Evolutionary conservation across 92 coral and sea anemone genomes (phyloP).

Genomic region (Desmophyllum pertusum): DNA sequence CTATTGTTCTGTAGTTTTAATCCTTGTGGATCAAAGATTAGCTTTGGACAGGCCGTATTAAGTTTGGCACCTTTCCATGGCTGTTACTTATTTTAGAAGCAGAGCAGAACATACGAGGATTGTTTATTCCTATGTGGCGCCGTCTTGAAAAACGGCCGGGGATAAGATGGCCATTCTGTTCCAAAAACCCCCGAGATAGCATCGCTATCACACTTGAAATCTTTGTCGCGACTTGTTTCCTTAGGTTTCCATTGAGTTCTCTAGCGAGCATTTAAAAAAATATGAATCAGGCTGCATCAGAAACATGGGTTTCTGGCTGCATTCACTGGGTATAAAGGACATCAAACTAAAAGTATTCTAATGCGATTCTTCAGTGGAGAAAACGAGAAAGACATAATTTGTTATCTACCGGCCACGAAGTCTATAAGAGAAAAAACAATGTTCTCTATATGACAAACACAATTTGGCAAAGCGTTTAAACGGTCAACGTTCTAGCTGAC

Average conservation of each 20-base stretch:
- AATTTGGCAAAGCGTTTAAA: background rate
- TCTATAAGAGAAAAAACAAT: no score
- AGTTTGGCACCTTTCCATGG: background rate
- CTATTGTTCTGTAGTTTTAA: background rate
- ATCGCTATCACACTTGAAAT: background rate
- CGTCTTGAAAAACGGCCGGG: background rate
- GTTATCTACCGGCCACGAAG: background rate
- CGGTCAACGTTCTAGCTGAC: no score
- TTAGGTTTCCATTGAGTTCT: background rate
- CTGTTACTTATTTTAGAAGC: background rate
- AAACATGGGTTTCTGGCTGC: no score
- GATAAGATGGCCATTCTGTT: background rate
- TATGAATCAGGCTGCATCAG: no score
- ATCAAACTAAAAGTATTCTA: background rate
- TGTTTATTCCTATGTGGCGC: background rate
- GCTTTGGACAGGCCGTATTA: background rate
- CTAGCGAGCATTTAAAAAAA: no score
- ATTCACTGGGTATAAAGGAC: no score
- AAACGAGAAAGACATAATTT: background rate
- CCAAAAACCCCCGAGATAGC: background rate
- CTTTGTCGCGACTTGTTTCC: background rate
- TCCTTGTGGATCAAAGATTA: background rate
- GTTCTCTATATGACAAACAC: background rate
- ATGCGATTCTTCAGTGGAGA: background rate
- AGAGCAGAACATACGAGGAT: background rate